phyloP scores from a whole-genome alignment of 2,888 invertebrate genomes.

The Synanthedon tipuliformis region DNA sequence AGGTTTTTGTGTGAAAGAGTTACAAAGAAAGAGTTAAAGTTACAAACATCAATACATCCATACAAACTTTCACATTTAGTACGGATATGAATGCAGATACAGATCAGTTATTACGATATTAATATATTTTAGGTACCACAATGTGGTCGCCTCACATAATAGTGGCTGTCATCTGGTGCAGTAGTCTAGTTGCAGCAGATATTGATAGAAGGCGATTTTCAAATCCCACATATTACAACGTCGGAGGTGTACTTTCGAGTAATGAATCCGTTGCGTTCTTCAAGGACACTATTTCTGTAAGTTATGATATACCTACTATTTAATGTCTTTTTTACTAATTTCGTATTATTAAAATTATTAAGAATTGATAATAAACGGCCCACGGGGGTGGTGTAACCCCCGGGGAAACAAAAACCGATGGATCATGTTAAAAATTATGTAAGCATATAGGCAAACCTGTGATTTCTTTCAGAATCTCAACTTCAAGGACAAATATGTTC shows the following conservation, averaged over 20 bases:
- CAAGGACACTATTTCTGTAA: conserved; percentile 85
- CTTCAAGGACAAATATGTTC: conserved; percentile 85
- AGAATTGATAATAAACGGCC: too few relatives aligned
- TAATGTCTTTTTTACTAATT: too few relatives aligned
- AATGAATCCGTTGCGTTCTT: conserved; percentile 84
- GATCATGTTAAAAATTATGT: neutral
- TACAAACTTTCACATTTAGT: too few relatives aligned
- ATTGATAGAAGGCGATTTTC: conserved; percentile 48
- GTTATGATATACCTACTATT: conserved; percentile 19
- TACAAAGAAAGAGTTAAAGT: too few relatives aligned
- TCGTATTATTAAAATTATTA: too few relatives aligned
- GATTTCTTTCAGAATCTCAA: conserved; percentile 78
- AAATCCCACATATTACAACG: conserved; percentile 82
- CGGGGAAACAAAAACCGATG: neutral
- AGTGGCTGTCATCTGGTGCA: conserved; percentile 13
- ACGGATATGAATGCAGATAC: neutral
- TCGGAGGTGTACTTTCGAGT: conserved; percentile 92
- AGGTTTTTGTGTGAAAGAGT: too few relatives aligned
- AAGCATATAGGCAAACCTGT: too few relatives aligned
- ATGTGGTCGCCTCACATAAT: conserved; percentile 24
- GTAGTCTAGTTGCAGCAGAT: conserved; percentile 25
- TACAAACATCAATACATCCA: too few relatives aligned
- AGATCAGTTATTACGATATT: neutral
- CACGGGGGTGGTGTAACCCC: too few relatives aligned
- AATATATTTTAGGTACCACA: conserved; percentile 1